Percentiles rank a stretch among this genome's conserved stretches.
These are phyloP conservation scores for Falco novaeseelandiae DNA, from an alignment of 2,797 vertebrate genomes.

Conservation along the genomic window DNA sequence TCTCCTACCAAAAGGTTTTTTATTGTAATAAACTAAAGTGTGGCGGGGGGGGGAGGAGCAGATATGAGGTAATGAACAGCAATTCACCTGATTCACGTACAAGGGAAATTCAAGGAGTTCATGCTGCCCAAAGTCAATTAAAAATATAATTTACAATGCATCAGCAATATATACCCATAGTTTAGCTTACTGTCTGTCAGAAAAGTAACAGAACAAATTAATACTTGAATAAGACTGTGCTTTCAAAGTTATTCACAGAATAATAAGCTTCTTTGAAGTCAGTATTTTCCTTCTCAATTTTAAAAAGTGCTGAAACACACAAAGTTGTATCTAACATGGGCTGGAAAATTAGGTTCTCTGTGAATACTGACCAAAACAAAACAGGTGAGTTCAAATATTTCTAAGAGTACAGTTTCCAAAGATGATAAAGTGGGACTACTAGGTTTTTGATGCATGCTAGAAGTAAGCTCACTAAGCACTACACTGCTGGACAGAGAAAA, in stretches of 20 bases:
- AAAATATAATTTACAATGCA: background rate
- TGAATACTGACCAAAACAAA: background rate
- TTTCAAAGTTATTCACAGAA: background rate
- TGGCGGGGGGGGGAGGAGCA: fast-evolving
- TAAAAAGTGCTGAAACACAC: background rate
- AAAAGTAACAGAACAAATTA: background rate
- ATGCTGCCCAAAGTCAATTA: background rate
- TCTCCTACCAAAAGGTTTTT: background rate
- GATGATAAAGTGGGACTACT: background rate
- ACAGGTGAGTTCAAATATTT: background rate
- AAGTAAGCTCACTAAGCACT: background rate
- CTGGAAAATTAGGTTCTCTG: background rate
- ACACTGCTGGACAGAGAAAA: background rate
- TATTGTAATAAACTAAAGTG: background rate
- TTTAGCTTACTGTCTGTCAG: background rate
- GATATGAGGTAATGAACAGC: background rate
- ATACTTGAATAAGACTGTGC: background rate
- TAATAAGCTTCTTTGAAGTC: background rate
- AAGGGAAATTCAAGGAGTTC: background rate
- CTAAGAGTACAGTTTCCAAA: background rate
- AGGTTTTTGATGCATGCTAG: background rate
- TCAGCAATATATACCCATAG: background rate
- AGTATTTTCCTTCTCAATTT: background rate
- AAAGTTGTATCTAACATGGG: background rate
- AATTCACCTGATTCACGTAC: background rate